phyloP scores from a whole-genome alignment of 2,888 invertebrate species.

The Chaitophorus viminalis region DNA sequence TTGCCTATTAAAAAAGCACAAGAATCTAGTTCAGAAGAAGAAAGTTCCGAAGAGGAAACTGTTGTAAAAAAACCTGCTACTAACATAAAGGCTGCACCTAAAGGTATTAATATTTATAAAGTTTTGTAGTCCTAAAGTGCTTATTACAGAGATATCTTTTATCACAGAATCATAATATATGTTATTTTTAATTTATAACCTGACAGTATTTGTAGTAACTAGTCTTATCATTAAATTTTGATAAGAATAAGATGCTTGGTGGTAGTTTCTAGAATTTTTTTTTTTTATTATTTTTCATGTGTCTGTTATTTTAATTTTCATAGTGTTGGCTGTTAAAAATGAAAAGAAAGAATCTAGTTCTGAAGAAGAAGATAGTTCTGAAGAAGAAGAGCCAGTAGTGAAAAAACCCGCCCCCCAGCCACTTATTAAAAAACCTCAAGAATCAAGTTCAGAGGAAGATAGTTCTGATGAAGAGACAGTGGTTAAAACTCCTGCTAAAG shows the following conservation, averaged over 20 bases:
- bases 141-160: too few species aligned
- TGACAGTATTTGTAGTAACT: too few species aligned
- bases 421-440: conserved; percentile 38
- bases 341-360: conserved; percentile 63
- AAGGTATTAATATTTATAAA: conserved; percentile 26
- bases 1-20: not conserved
- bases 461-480: conserved; percentile 63
- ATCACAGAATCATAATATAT: too few species aligned
- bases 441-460: conserved; percentile 63
- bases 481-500: conserved; percentile 61
- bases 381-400: conserved; percentile 51
- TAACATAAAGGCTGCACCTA: conserved; percentile 9
- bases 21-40: conserved; percentile 36
- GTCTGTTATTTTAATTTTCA: too few species aligned
- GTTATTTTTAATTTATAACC: too few species aligned
- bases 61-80: not conserved
- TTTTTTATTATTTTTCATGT: too few species aligned
- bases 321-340: conserved; percentile 63
- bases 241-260: too few species aligned
- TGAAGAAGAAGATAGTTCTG: conserved; percentile 64
- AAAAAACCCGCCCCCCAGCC: conserved; percentile 61
- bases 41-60: conserved; percentile 57
- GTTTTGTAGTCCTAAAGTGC: not conserved
- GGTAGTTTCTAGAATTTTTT: too few species aligned
- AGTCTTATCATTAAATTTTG: too few species aligned